Evolutionary conservation across 2,797 vertebrate species (phyloP).

Genomic region (Sebastes steindachneri): DNA sequence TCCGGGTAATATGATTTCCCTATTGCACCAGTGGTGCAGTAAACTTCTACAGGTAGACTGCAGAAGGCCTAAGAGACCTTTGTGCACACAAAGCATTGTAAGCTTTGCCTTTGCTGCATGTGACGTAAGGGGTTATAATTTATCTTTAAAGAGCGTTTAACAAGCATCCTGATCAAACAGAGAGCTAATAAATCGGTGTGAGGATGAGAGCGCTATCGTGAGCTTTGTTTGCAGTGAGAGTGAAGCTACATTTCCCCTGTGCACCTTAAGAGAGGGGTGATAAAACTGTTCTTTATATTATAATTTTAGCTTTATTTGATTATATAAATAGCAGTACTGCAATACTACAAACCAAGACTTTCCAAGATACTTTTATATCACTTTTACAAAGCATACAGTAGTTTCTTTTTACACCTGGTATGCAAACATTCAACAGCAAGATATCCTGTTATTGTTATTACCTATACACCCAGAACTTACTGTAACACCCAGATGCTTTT

Average conservation of each 20-base stretch:
- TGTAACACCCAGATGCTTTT: neutral
- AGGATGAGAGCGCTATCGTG: neutral
- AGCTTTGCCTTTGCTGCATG: slow-evolving; percentile 4
- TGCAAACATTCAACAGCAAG: neutral
- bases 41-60: neutral
- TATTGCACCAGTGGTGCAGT: neutral
- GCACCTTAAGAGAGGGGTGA: neutral
- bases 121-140: slow-evolving; percentile 7
- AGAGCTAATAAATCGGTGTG: slow-evolving; percentile 8
- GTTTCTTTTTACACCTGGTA: neutral
- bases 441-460: neutral
- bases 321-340: neutral
- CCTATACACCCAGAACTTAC: neutral
- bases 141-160: slow-evolving; percentile 24
- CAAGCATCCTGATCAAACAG: slow-evolving; percentile 29
- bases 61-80: neutral
- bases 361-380: neutral
- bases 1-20: slow-evolving; percentile 7
- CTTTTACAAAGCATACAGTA: neutral
- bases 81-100: slow-evolving; percentile 15
- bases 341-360: neutral
- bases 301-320: neutral
- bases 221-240: neutral
- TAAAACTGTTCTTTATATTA: neutral
- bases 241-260: neutral